Conservation (phyloP, 2,888 invertebrate species). For the Eilema sororculum region DNA sequence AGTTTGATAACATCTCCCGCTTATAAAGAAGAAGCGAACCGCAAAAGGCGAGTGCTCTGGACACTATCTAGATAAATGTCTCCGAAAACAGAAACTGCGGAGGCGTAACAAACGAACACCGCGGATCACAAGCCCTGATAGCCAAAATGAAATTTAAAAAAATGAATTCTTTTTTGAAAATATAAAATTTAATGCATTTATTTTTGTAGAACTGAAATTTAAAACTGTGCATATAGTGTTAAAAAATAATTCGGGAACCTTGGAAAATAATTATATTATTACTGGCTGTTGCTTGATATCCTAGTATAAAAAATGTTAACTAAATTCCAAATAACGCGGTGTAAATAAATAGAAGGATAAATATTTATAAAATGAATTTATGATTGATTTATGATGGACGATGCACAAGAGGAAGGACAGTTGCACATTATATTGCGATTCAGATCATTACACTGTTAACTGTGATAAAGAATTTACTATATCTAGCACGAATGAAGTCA, state of each 20-base stretch:
- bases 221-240: not conserved
- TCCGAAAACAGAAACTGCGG: constrained; percentile 70
- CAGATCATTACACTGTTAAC: not conserved
- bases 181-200: not conserved
- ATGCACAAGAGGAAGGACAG: not conserved
- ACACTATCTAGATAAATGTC: constrained; percentile 77
- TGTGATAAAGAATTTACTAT: not conserved
- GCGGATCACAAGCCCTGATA: constrained; percentile 63
- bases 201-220: not conserved
- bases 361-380: not conserved
- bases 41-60: constrained; percentile 72
- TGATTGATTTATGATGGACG: not conserved
- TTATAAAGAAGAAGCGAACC: constrained; percentile 65
- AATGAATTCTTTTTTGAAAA: constrained; percentile 4
- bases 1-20: constrained; percentile 73
- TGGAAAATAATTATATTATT: not conserved
- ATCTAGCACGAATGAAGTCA: not conserved
- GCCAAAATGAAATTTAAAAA: constrained; percentile 59
- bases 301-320: not conserved
- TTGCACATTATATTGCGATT: not conserved
- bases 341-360: not conserved
- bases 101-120: constrained; percentile 70
- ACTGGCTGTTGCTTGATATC: not conserved
- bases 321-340: not conserved
- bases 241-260: not conserved